Evolutionary conservation across 1,140 invertebrate genomes (phyloP).

Genomic region (Lepidurus arcticus): DNA sequence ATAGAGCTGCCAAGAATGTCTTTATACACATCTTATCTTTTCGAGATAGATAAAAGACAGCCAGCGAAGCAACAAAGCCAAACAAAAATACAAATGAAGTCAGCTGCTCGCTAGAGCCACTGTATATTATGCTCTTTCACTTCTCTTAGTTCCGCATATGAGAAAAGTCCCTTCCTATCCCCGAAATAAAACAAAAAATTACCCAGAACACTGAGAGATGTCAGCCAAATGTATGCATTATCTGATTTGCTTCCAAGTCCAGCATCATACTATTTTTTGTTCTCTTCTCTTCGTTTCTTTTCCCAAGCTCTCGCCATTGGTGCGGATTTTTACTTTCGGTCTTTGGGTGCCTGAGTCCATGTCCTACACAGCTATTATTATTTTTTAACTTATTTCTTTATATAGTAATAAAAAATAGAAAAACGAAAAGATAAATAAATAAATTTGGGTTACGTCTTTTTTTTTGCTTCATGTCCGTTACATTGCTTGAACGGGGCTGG

Average conservation of each 20-base stretch:
- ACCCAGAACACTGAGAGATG: not conserved
- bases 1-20: conserved; percentile 1
- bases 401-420: not conserved
- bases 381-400: not conserved
- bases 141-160: no score
- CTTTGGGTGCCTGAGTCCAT: not conserved
- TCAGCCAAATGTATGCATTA: not conserved
- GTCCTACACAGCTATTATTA: not conserved
- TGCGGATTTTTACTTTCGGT: not conserved
- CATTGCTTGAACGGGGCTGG: not conserved
- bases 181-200: not conserved
- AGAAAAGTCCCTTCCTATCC: no score
- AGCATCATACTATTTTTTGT: not conserved
- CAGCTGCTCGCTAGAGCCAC: no score
- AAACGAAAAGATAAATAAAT: not conserved
- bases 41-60: not conserved
- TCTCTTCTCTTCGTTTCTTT: not conserved
- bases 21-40: not conserved
- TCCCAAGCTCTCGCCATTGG: not conserved
- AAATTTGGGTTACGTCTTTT: not conserved
- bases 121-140: no score
- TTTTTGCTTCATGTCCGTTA: not conserved
- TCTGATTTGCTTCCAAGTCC: not conserved
- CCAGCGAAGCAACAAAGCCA: not conserved
- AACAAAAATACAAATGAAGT: no score